Evolutionary conservation across 2,888 invertebrate species (phyloP).

Genomic region (Coelinius sp.): DNA sequence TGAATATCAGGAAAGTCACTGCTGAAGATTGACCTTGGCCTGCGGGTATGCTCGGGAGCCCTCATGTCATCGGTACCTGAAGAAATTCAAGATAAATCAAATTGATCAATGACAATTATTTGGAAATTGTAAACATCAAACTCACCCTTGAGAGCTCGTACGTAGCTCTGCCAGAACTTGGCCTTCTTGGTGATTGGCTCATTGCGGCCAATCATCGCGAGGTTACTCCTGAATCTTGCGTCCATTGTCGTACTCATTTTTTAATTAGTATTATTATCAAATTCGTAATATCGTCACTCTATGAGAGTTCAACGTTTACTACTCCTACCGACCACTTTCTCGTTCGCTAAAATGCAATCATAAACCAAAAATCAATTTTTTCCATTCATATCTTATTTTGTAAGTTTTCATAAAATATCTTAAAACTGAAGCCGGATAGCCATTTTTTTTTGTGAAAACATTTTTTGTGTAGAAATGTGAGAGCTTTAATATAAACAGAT

Average conservation of each 20-base stretch:
- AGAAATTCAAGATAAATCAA: background rate
- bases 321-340: slow-evolving; percentile 75
- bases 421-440: no score
- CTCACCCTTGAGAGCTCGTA: slow-evolving; percentile 92
- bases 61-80: slow-evolving; percentile 92
- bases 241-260: slow-evolving; percentile 75
- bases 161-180: slow-evolving; percentile 94
- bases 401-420: no score
- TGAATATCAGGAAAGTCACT: slow-evolving; percentile 83
- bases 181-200: slow-evolving; percentile 93
- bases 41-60: slow-evolving; percentile 81
- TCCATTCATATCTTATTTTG: background rate
- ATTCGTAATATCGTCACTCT: slow-evolving; percentile 12
- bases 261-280: background rate
- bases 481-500: no score
- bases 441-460: no score
- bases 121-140: background rate
- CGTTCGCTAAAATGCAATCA: slow-evolving; percentile 77
- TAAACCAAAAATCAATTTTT: slow-evolving; percentile 4
- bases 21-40: slow-evolving; percentile 79
- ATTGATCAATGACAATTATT: background rate
- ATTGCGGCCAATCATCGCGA: slow-evolving; percentile 95
- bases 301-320: slow-evolving; percentile 62
- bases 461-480: no score
- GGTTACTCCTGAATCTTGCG: slow-evolving; percentile 84